Evolutionary conservation across 2,113 vertebrate species (phyloP).

Genomic region (Galeopterus variegatus): DNA sequence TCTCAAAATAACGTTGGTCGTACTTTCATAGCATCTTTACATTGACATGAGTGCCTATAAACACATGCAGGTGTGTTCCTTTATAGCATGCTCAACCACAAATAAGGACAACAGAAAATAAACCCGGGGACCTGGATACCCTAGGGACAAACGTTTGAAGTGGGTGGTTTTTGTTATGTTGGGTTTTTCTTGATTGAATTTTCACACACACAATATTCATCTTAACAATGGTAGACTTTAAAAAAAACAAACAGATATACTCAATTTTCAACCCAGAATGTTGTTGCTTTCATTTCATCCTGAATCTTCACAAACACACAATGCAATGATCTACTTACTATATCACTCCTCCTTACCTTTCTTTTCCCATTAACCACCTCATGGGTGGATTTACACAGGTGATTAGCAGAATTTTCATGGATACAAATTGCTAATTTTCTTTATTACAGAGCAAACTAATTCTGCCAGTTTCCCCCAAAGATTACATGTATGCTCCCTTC

Average conservation of each 20-base stretch:
- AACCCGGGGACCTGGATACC: neutral
- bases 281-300: neutral
- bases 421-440: neutral
- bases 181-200: constrained; percentile 41
- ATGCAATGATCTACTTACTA: neutral
- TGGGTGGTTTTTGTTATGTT: neutral
- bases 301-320: constrained; percentile 14
- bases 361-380: neutral
- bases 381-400: neutral
- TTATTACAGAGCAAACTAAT: constrained; percentile 16
- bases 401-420: constrained; percentile 31
- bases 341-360: neutral
- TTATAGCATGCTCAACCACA: neutral
- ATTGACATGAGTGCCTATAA: neutral
- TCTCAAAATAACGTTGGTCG: neutral
- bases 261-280: neutral
- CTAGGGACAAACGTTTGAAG: neutral
- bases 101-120: neutral
- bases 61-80: neutral
- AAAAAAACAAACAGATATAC: neutral
- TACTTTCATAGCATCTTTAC: neutral
- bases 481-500: neutral
- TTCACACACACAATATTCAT: constrained; percentile 8
- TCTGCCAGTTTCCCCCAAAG: neutral
- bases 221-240: constrained; percentile 30